Evolutionary conservation across 2,797 vertebrate species (phyloP).

Genomic region (Fringilla coelebs): DNA sequence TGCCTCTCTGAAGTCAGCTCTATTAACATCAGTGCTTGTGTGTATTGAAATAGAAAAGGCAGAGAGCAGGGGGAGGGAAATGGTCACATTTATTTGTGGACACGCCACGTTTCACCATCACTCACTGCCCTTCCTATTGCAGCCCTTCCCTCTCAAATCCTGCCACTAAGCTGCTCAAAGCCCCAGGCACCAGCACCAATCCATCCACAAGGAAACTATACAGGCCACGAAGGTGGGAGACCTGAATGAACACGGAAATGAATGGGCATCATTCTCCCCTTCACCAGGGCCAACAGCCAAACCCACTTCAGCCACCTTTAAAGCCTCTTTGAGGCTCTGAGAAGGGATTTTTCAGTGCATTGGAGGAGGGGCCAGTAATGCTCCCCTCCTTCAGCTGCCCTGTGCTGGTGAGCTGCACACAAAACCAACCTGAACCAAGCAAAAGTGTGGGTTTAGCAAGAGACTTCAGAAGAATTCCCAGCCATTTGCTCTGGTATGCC

Average conservation of each 20-base stretch:
- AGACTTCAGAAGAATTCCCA: background rate
- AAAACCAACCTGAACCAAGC: accelerated
- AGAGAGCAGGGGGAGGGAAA: background rate
- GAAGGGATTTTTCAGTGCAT: background rate
- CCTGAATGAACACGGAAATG: background rate
- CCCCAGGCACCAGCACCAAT: background rate
- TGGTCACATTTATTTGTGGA: background rate
- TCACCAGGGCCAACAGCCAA: background rate
- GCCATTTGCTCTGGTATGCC: background rate
- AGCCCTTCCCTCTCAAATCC: background rate
- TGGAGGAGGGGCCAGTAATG: background rate
- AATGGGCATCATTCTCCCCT: accelerated
- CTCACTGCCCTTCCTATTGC: background rate
- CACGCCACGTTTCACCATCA: background rate
- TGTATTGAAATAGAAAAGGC: background rate
- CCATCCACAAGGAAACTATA: background rate
- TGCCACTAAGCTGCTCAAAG: background rate
- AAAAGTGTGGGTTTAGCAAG: background rate
- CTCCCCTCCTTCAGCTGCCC: background rate
- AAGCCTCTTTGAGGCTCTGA: background rate
- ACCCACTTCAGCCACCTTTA: background rate
- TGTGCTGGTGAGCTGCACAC: background rate
- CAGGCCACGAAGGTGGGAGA: background rate
- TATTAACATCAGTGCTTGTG: background rate
- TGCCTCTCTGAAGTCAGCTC: slow-evolving; percentile 1